Evolutionary conservation across 2,888 invertebrate genomes (phyloP).

Genomic region (Dynastes grantii): DNA sequence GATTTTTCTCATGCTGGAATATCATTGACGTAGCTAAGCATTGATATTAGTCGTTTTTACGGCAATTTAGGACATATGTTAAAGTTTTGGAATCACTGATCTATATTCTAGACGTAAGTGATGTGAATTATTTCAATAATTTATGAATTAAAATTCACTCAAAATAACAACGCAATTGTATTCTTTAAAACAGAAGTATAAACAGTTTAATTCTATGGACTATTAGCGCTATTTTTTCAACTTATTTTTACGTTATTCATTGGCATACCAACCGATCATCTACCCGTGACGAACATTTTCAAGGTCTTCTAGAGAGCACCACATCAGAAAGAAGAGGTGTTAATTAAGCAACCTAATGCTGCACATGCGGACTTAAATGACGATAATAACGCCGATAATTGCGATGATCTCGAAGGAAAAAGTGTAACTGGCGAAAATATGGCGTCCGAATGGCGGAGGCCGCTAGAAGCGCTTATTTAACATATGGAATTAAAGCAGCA

Average conservation of each 20-base stretch:
- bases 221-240: neutral
- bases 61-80: too few species aligned
- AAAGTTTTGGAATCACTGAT: too few species aligned
- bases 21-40: too few species aligned
- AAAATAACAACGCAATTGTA: neutral
- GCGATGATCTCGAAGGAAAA: slow-evolving; percentile 8
- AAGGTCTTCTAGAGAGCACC: slow-evolving; percentile 1
- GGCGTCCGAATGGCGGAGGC: slow-evolving; percentile 2
- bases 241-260: slow-evolving; percentile 8
- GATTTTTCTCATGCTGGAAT: too few species aligned
- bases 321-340: slow-evolving; percentile 10
- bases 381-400: slow-evolving; percentile 9
- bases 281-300: slow-evolving; percentile 13
- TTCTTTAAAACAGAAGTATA: neutral
- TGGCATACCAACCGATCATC: neutral
- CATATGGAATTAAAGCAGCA: neutral
- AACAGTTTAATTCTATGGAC: neutral
- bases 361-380: neutral
- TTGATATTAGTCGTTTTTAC: too few species aligned
- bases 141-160: neutral
- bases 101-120: neutral
- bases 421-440: slow-evolving; percentile 6
- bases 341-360: slow-evolving; percentile 11
- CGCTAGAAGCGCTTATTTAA: neutral
- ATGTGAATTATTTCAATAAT: too few species aligned